Evolutionary conservation across 2,888 invertebrate genomes (phyloP).

Genomic region (Hypomecis punctinalis): DNA sequence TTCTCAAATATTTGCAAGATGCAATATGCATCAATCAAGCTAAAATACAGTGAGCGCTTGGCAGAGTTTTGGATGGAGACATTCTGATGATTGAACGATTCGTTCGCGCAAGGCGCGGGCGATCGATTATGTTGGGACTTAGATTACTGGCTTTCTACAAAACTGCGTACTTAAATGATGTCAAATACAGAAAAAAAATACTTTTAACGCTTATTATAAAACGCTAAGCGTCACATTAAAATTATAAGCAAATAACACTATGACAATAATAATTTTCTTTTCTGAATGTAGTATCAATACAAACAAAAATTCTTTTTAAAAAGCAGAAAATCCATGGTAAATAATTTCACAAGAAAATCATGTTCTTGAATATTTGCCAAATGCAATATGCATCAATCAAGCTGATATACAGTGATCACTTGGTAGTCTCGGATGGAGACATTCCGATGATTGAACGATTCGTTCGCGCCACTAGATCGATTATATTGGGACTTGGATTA

Average conservation of each 20-base stretch:
- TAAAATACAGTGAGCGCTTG: slow-evolving; percentile 13
- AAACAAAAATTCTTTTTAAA: too few relatives aligned
- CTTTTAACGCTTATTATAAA: too few relatives aligned
- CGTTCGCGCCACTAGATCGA: slow-evolving; percentile 21
- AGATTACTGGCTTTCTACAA: slow-evolving; percentile 1
- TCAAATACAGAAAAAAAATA: too few relatives aligned
- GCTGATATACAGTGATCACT: slow-evolving; percentile 11
- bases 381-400: slow-evolving; percentile 31
- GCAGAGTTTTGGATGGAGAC: slow-evolving; percentile 27
- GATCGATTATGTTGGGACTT: slow-evolving; percentile 19
- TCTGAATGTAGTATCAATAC: too few relatives aligned
- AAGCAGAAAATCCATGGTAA: too few relatives aligned
- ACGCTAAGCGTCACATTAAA: too few relatives aligned
- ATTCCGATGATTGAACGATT: slow-evolving; percentile 26
- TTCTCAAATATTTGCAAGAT: slow-evolving; percentile 17
- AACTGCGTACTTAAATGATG: background rate
- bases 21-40: slow-evolving; percentile 32
- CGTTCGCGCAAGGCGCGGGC: slow-evolving; percentile 12
- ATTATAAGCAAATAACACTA: too few relatives aligned
- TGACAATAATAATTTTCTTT: too few relatives aligned
- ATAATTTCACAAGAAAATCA: too few relatives aligned
- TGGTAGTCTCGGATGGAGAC: slow-evolving; percentile 29
- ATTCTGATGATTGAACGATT: slow-evolving; percentile 26
- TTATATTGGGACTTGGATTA: slow-evolving; percentile 9
- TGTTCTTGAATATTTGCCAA: too few relatives aligned